A percentile compares a stretch with the other conserved stretches of the same genome.
phyloP scores from a whole-genome alignment of 2,888 invertebrate species.

The Odontocerum albicorne region DNA sequence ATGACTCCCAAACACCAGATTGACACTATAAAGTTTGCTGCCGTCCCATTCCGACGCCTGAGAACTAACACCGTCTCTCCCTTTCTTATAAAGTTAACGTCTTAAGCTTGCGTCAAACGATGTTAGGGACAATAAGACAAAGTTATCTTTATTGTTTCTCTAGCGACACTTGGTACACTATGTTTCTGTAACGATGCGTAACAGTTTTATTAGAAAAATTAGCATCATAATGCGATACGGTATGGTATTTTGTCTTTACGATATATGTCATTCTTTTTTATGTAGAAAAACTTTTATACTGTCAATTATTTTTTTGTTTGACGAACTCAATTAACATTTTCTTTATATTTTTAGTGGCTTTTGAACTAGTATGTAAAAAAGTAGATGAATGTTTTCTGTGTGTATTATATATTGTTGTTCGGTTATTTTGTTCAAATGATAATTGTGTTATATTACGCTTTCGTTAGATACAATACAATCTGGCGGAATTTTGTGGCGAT shows the following conservation, averaged over 20 bases:
- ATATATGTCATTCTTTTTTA: background rate
- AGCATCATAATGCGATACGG: slow-evolving; percentile 18
- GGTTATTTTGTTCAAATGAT: no score
- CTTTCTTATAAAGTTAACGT: slow-evolving; percentile 27
- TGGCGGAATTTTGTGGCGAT: no score
- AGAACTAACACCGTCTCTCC: slow-evolving; percentile 13
- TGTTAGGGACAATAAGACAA: slow-evolving; percentile 30
- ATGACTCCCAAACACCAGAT: slow-evolving; percentile 37
- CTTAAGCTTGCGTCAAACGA: slow-evolving; percentile 33
- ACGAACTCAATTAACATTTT: no score
- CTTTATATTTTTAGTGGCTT: no score
- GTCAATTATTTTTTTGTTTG: no score
- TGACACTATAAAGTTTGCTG: slow-evolving; percentile 31
- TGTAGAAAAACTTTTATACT: no score
- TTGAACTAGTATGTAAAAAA: no score
- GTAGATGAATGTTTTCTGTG: no score
- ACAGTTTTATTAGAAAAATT: slow-evolving; percentile 27
- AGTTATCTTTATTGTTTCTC: slow-evolving; percentile 31
- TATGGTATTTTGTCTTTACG: background rate
- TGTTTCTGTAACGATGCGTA: slow-evolving; percentile 21
- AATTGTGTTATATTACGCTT: no score
- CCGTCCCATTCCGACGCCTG: slow-evolving; percentile 15
- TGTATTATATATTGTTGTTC: no score
- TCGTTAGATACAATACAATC: no score
- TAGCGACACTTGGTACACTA: slow-evolving; percentile 16